Evolutionary conservation across 2,113 vertebrate genomes (phyloP).

Genomic region (Apodemus speciosus): DNA sequence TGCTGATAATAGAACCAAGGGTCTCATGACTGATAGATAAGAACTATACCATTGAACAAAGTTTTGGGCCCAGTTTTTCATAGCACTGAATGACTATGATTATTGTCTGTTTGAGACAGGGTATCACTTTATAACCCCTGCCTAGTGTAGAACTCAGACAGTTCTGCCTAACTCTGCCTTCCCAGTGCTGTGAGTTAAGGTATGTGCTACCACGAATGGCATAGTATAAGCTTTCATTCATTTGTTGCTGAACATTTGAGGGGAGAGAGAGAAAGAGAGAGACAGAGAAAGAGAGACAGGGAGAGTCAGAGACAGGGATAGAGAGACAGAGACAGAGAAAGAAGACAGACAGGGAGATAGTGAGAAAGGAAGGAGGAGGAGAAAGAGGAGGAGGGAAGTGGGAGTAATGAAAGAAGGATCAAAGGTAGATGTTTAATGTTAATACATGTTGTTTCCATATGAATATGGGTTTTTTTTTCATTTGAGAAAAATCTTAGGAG

Average conservation of each 20-base stretch:
- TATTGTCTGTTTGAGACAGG: neutral
- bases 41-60: neutral
- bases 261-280: too few species aligned
- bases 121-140: too few species aligned
- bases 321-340: too few species aligned
- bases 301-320: too few species aligned
- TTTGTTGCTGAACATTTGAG: neutral
- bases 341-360: too few species aligned
- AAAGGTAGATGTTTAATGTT: neutral
- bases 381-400: too few species aligned
- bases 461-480: neutral
- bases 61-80: neutral
- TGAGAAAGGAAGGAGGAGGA: neutral
- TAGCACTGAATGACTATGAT: neutral
- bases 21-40: neutral
- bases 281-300: too few species aligned
- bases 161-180: neutral
- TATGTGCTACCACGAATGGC: neutral
- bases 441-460: neutral
- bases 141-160: neutral
- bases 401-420: neutral
- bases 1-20: neutral
- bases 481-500: slow-evolving; percentile 25
- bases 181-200: neutral
- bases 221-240: neutral